phyloP scores from a whole-genome alignment of 2,888 invertebrate genomes.

The Rhingia campestris region DNA sequence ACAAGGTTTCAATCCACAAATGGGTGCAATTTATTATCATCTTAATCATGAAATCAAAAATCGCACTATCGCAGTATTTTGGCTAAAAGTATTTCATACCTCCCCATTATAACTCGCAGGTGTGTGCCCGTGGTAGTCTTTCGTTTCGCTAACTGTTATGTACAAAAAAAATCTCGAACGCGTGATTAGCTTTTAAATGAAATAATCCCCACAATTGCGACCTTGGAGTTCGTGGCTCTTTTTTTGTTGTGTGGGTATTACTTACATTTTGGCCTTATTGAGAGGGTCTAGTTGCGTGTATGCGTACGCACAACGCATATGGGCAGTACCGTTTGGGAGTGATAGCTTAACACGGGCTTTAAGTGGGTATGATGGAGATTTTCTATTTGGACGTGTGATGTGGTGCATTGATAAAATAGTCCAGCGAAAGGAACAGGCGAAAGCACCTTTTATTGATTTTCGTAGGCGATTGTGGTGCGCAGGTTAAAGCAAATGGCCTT shows the following conservation, averaged over 20 bases:
- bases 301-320: background rate
- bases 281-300: background rate
- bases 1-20: background rate
- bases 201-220: slow-evolving; percentile 33
- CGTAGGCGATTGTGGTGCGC: slow-evolving; percentile 1
- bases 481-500: background rate
- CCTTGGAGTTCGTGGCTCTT: slow-evolving; percentile 45
- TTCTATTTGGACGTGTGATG: slow-evolving; percentile 27
- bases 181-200: slow-evolving; percentile 39
- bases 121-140: background rate
- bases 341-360: background rate
- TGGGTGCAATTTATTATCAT: background rate
- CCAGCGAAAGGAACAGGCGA: background rate
- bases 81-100: background rate
- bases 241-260: slow-evolving; percentile 7
- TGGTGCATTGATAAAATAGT: slow-evolving; percentile 5
- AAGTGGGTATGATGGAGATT: slow-evolving; percentile 1
- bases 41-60: background rate
- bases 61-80: background rate
- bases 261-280: slow-evolving; percentile 16
- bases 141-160: slow-evolving; percentile 30
- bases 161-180: background rate
- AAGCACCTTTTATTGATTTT: slow-evolving; percentile 16
- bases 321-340: slow-evolving; percentile 7
- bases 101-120: slow-evolving; percentile 4